phyloP scores from a whole-genome alignment of 2,888 invertebrate genomes.

The Lochmaea crataegi region DNA sequence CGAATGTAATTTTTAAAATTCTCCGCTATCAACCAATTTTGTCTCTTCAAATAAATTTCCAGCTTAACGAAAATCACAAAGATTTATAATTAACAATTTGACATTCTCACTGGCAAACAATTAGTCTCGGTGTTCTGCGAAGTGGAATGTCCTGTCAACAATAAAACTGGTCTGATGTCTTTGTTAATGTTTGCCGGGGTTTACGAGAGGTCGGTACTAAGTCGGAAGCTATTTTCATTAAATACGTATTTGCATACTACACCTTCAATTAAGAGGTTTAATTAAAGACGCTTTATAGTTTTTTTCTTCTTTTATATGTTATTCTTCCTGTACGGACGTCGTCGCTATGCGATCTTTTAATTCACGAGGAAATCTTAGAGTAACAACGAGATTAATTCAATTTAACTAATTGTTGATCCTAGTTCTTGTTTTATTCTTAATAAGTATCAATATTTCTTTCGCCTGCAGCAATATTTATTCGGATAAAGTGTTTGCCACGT shows the following conservation, averaged over 20 bases:
- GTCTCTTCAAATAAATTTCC: slow-evolving; percentile 2
- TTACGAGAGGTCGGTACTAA: slow-evolving; percentile 38
- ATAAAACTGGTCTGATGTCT: slow-evolving; percentile 46
- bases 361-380: not conserved
- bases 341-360: not conserved
- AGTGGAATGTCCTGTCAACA: slow-evolving; percentile 42
- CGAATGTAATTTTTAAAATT: not conserved
- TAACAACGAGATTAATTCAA: too few relatives aligned
- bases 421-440: too few relatives aligned
- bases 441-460: too few relatives aligned
- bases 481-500: too few relatives aligned
- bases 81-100: slow-evolving; percentile 25
- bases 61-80: slow-evolving; percentile 14
- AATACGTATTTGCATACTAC: slow-evolving; percentile 45
- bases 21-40: not conserved
- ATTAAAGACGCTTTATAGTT: slow-evolving; percentile 31
- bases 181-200: slow-evolving; percentile 43
- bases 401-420: too few relatives aligned
- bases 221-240: slow-evolving; percentile 46
- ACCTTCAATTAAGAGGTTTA: slow-evolving; percentile 40
- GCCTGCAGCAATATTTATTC: too few relatives aligned
- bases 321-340: not conserved
- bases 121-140: slow-evolving; percentile 26
- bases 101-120: slow-evolving; percentile 22
- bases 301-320: slow-evolving; percentile 12